These are phyloP conservation scores for Mythimna pallens DNA, from an alignment of 2,888 invertebrate genomes.

Conservation along the genomic window DNA sequence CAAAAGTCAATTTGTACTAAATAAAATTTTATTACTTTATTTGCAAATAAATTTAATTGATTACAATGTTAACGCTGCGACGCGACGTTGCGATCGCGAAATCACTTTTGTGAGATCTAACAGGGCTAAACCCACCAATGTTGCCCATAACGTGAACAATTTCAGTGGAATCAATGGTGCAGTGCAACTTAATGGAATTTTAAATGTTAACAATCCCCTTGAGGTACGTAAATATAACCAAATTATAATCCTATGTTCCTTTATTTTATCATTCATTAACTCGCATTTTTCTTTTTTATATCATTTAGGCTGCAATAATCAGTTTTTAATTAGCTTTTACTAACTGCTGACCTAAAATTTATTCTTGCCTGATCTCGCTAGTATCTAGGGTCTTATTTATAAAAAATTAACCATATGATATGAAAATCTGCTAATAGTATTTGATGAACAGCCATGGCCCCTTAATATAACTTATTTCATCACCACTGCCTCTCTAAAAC, in stretches of 20 bases:
- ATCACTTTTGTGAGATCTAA: constrained; percentile 9
- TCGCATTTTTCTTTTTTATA: constrained; percentile 15
- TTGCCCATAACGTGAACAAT: constrained; percentile 30
- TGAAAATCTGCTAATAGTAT: too few species aligned
- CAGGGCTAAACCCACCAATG: constrained; percentile 7
- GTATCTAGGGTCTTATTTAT: constrained; percentile 1
- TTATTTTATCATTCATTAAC: constrained; percentile 27
- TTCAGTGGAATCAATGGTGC: constrained; percentile 36
- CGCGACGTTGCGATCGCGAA: background rate
- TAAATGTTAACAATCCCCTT: constrained; percentile 81
- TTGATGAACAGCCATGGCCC: too few species aligned
- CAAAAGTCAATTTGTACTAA: background rate
- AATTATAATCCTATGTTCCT: constrained; percentile 25
- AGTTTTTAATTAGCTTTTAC: constrained; percentile 24
- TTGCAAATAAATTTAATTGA: background rate
- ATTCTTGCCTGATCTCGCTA: constrained; percentile 18
- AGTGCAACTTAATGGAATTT: constrained; percentile 42
- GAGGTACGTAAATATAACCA: constrained; percentile 50
- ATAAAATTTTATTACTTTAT: background rate
- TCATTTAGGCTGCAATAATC: constrained; percentile 12
- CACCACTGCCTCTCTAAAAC: too few species aligned
- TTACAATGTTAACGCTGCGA: background rate
- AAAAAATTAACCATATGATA: too few species aligned
- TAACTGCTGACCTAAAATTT: constrained; percentile 17
- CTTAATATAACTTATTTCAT: too few species aligned